phyloP scores from a whole-genome alignment of 2,888 invertebrate genomes.

The Plagiodera versicolora region DNA sequence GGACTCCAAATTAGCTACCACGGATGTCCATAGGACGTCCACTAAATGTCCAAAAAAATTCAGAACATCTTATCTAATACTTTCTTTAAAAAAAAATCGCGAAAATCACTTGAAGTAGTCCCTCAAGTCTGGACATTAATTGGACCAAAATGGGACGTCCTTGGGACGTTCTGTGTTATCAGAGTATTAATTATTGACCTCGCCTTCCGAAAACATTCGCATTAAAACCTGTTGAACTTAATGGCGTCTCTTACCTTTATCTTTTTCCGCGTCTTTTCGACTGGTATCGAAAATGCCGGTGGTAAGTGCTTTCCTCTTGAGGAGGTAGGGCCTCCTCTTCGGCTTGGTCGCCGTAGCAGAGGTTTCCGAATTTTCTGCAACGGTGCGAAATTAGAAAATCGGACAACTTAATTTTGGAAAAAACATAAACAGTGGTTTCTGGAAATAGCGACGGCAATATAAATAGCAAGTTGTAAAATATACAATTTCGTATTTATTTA shows the following conservation, averaged over 20 bases:
- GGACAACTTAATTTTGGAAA: constrained; percentile 5
- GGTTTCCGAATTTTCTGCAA: constrained; percentile 55
- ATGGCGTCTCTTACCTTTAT: constrained; percentile 61
- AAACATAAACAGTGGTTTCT: constrained; percentile 21
- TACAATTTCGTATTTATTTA: constrained; percentile 22
- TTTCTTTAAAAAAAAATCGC: too few relatives aligned
- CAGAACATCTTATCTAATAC: too few relatives aligned
- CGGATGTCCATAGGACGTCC: too few relatives aligned
- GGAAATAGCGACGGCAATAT: constrained; percentile 21
- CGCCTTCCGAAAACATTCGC: too few relatives aligned
- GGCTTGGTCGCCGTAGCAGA: constrained; percentile 64
- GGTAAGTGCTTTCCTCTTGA: constrained; percentile 86
- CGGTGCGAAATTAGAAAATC: neutral
- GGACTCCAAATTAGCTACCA: too few relatives aligned
- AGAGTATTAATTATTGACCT: too few relatives aligned
- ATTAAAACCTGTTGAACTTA: too few relatives aligned
- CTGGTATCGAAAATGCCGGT: constrained; percentile 83
- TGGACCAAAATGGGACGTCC: too few relatives aligned
- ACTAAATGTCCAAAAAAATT: too few relatives aligned
- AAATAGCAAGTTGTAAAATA: constrained; percentile 24
- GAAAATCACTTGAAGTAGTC: too few relatives aligned
- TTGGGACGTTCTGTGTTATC: too few relatives aligned
- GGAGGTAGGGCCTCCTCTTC: constrained; percentile 76
- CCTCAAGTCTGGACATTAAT: too few relatives aligned
- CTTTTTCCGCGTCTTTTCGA: constrained; percentile 67